phyloP scores from a whole-genome alignment of 2,888 invertebrate species.

The Euplexia lucipara region DNA sequence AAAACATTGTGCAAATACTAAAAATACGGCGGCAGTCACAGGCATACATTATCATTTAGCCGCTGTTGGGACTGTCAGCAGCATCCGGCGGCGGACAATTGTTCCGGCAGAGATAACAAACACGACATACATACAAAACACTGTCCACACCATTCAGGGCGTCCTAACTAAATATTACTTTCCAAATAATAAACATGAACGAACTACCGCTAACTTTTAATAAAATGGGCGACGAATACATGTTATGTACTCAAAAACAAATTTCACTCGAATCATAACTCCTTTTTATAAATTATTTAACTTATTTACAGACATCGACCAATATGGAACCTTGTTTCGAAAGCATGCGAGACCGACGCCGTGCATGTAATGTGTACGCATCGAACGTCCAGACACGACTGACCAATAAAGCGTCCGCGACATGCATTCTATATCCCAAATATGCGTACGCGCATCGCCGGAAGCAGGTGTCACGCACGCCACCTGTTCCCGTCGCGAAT shows the following conservation, averaged over 20 bases:
- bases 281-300: slow-evolving; percentile 26
- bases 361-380: slow-evolving; percentile 50
- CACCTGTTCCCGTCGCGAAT: slow-evolving; percentile 83
- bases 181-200: slow-evolving; percentile 36
- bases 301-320: slow-evolving; percentile 46
- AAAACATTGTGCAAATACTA: slow-evolving; percentile 50
- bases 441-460: slow-evolving; percentile 74
- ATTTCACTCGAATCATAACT: slow-evolving; percentile 43
- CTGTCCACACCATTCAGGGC: slow-evolving; percentile 40
- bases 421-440: slow-evolving; percentile 68
- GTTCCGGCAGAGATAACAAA: slow-evolving; percentile 70
- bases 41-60: slow-evolving; percentile 65
- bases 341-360: slow-evolving; percentile 46
- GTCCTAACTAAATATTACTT: slow-evolving; percentile 46
- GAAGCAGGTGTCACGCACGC: slow-evolving; percentile 84
- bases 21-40: slow-evolving; percentile 43
- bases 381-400: slow-evolving; percentile 62
- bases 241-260: slow-evolving; percentile 32
- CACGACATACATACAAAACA: slow-evolving; percentile 54
- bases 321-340: slow-evolving; percentile 56
- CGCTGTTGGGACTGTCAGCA: slow-evolving; percentile 57
- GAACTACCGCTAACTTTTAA: slow-evolving; percentile 31
- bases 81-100: slow-evolving; percentile 66
- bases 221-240: slow-evolving; percentile 32
- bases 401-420: slow-evolving; percentile 66